Evolutionary conservation across 2,888 invertebrate species (phyloP).

Genomic region (Microdon myrmicae): DNA sequence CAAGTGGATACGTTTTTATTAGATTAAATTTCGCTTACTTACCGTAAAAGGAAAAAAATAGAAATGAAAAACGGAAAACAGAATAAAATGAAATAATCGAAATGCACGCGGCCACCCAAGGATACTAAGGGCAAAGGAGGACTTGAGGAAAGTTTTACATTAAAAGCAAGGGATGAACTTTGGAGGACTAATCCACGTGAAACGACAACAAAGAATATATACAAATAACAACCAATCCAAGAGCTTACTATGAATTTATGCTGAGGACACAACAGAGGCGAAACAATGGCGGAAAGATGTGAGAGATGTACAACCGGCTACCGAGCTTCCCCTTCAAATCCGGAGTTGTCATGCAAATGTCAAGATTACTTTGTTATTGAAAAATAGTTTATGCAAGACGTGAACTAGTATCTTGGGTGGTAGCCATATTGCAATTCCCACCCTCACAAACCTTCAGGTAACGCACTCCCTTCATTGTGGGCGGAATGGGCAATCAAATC

Average conservation of each 20-base stretch:
- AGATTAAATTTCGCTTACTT: conserved; percentile 52
- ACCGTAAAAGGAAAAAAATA: conserved; percentile 43
- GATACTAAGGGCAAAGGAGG: too few species aligned
- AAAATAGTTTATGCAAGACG: conserved; percentile 40
- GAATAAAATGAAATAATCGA: too few species aligned
- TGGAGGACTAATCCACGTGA: conserved; percentile 39
- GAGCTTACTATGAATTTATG: conserved; percentile 47
- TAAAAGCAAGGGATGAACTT: too few species aligned
- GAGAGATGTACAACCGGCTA: too few species aligned
- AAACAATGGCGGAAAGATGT: conserved; percentile 4
- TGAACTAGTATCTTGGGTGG: conserved; percentile 1
- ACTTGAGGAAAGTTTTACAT: too few species aligned
- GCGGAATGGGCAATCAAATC: conserved; percentile 47
- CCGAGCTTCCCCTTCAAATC: conserved; percentile 32
- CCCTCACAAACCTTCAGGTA: conserved; percentile 34
- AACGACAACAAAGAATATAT: conserved; percentile 2
- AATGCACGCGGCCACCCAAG: too few species aligned
- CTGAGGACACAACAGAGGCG: conserved; percentile 14
- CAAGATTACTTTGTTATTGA: conserved; percentile 53
- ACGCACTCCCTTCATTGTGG: too few species aligned
- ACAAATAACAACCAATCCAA: conserved; percentile 26
- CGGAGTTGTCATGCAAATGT: conserved; percentile 52
- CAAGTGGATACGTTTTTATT: conserved; percentile 53
- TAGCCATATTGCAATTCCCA: conserved; percentile 37
- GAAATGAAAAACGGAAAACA: too few species aligned